Base-by-base conservation (phyloP, 30 jellyfish, hydroid and myxozoan genomes). In the Morbakka virulenta region DNA sequence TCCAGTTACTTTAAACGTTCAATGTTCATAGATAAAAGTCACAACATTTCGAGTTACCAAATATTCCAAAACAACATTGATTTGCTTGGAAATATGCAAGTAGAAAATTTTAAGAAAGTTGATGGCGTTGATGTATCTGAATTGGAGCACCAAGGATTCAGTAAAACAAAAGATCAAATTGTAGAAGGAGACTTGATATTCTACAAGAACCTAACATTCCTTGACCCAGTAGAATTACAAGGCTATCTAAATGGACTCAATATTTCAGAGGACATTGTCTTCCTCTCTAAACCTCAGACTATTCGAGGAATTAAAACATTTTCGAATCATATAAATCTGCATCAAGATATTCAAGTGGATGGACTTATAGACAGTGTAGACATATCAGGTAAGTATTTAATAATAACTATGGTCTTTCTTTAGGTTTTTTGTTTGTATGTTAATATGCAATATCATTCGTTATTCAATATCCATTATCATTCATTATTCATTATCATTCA, bases 91-190 rank as follows among this genome's bases (percentile, higher is more conserved):
- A 67, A 85, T 63, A 26, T 92, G 64, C 33, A 21, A 28, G 67
- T 92, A 89, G 72, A 78, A 2, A 71, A 53, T 13, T 74, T 79
- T 12, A 75, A 50, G 51, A 78, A 82, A 32, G 64, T 80, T 21
- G 82, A 82, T 48, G 76, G 62, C 24, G 95, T 92, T 1, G 98
- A 85, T 79, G 71, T 92, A 4, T 92, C 98, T 3, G 96, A 86
- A 41, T 52, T 92, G 23, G 28, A 67, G 13, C 28, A 68, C 35
- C 35, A 35, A 26, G 74, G 81, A 24, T 52, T 76, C 25, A 75
- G 95, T 85, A 41, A 78, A 49, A 64, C 62, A 2, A 69, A 64
- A 12, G 71, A 63, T 28, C 97, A 89, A 72, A 83, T 35, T 28
- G 68, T 89, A 22, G n/a, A 89, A 34, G 75, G 62, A 1, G 62